A percentile compares a stretch with the other conserved stretches of the same genome.
phyloP scores from a whole-genome alignment of 2,113 vertebrate genomes.

The Campylomormyrus numenius region DNA sequence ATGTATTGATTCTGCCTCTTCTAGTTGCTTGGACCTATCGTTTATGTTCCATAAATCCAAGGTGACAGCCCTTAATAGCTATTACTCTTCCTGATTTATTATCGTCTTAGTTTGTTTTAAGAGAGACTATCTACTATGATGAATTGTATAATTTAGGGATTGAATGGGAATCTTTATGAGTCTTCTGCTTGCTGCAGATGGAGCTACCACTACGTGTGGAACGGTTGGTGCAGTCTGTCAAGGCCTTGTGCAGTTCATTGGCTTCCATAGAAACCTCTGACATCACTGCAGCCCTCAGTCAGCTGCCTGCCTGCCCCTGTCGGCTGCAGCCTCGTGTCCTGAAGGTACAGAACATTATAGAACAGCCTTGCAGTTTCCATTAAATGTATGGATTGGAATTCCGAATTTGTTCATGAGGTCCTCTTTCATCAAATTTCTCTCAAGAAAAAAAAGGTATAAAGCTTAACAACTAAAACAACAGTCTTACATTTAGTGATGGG shows the following conservation, averaged over 20 bases:
- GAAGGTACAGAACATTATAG: slow-evolving; percentile 64
- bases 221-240: slow-evolving; percentile 86
- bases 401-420: background rate
- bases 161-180: background rate
- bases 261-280: slow-evolving; percentile 83
- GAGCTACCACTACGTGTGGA: slow-evolving; percentile 77
- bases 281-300: slow-evolving; percentile 82
- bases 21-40: background rate
- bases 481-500: background rate
- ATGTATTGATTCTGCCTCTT: too few relatives aligned
- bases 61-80: background rate
- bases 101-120: background rate
- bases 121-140: background rate
- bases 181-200: slow-evolving; percentile 48
- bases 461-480: background rate
- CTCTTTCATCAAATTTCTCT: background rate
- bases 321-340: slow-evolving; percentile 84
- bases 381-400: background rate
- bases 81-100: background rate
- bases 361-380: background rate
- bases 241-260: slow-evolving; percentile 84
- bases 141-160: background rate
- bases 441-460: background rate
- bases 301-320: slow-evolving; percentile 87
- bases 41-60: background rate